Evolutionary conservation across 35 echinoderm and acorn worm genomes (phyloP).

Genomic region (Ophiothrix spiculata): DNA sequence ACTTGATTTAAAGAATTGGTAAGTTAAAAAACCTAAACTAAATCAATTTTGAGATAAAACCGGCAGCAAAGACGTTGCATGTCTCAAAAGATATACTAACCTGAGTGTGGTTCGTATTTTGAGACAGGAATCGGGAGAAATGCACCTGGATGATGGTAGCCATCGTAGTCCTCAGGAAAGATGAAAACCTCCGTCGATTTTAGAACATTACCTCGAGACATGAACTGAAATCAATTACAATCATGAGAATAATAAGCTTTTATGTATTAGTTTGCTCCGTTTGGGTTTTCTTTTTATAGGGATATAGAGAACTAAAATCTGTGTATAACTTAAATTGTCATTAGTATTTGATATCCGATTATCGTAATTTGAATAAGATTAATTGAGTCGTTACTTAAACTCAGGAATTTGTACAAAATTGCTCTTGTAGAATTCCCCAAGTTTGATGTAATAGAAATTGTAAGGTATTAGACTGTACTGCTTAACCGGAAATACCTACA

Average conservation of each 20-base stretch:
- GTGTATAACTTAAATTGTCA: neutral
- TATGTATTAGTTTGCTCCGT: neutral
- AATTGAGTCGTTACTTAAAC: too few relatives aligned
- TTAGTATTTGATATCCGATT: neutral
- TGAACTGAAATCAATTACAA: conserved; percentile 25
- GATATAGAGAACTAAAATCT: neutral
- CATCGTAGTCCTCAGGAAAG: conserved; percentile 19
- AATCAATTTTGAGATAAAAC: too few relatives aligned
- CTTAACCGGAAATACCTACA: neutral
- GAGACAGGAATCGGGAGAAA: neutral
- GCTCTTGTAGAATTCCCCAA: too few relatives aligned
- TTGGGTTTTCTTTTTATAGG: neutral
- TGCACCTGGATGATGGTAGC: neutral
- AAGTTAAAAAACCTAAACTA: too few relatives aligned
- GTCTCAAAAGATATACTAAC: too few relatives aligned
- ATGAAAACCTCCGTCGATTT: neutral
- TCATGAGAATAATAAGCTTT: neutral
- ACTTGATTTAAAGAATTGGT: too few relatives aligned
- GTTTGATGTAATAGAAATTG: too few relatives aligned
- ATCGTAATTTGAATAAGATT: neutral
- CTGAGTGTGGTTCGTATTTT: neutral
- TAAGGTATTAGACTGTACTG: too few relatives aligned
- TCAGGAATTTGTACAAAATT: too few relatives aligned
- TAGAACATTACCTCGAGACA: conserved; percentile 63
- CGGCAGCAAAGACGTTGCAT: too few relatives aligned